Conservation (phyloP, 2,113 vertebrate genomes). For the Epinephelus moara region DNA sequence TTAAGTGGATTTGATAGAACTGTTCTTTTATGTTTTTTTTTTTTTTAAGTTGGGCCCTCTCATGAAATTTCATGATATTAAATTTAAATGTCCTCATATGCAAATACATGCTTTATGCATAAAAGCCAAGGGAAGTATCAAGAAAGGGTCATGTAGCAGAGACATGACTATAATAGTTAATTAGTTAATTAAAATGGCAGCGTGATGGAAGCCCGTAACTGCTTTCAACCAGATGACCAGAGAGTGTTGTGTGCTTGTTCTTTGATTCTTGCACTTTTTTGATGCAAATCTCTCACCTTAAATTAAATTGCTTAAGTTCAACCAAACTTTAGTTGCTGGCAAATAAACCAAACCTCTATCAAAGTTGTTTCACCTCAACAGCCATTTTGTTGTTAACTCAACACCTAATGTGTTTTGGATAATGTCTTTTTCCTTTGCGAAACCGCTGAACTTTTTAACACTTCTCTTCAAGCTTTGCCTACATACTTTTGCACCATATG, state of each 20-base stretch:
- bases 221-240: neutral
- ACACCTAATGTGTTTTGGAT: neutral
- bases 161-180: neutral
- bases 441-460: neutral
- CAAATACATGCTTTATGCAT: neutral
- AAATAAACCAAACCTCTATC: neutral
- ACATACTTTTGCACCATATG: neutral
- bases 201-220: neutral
- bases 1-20: neutral
- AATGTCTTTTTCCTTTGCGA: neutral
- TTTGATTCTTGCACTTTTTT: neutral
- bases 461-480: neutral
- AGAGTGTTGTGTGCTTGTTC: neutral
- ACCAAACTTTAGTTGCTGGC: neutral
- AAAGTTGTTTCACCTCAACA: neutral
- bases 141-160: neutral
- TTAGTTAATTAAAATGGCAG: neutral
- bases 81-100: slow-evolving; percentile 2
- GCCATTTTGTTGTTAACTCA: neutral
- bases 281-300: neutral
- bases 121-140: neutral
- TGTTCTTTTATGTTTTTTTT: neutral
- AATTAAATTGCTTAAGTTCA: neutral
- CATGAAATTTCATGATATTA: neutral
- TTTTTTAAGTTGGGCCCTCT: neutral